Base-by-base conservation (phyloP, 2,888 invertebrate genomes). In the Pterostichus niger region DNA sequence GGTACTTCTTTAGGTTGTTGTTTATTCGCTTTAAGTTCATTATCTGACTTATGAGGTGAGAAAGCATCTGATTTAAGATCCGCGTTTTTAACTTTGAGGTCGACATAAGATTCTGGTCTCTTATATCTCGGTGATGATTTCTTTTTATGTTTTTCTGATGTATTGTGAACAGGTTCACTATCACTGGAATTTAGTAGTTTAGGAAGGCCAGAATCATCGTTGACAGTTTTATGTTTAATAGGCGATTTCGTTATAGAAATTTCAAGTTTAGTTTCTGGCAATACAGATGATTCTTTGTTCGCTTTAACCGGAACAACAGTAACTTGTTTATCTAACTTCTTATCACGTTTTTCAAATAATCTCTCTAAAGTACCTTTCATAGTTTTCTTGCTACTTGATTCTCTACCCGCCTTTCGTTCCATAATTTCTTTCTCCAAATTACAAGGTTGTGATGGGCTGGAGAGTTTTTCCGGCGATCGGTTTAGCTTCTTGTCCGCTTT, bases 401-500 rank as follows among this genome's bases (percentile, higher is more conserved):
- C 87, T 87, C 90, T 84, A 85, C 90, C 85, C 49, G 89, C 87
- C 85, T 87, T 90, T 82, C 88, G 87, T 85, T 88, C 90, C 79
- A 88, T 88, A 86, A 87, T 91, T 88, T 89, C 91, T 87, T 88
- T 89, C 85, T 89, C 92, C 15, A 91, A 85, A 83, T 89, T 87
- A 35, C 86, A 85, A 5, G 87, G 75, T 31, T 85, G 86, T 7
- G 85, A 73, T 11, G 83, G 83, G 40, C 76, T 77, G 24, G 83
- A 46, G 85, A 56, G 56, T 84, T 83, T 84, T 79, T 86, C 86
- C 6, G 85, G 76, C 59, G 84, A 85, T 54, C 85, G 84, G 6
- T 87, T 91, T 89, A 92, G 82, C 91, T 92, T 92, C 91, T 93
- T 92, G 91, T 93, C 90, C 92, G 91, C 88, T 93, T 93, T 91